phyloP scores from a whole-genome alignment of 2,797 vertebrate species.

The Pangasius larnaudii region DNA sequence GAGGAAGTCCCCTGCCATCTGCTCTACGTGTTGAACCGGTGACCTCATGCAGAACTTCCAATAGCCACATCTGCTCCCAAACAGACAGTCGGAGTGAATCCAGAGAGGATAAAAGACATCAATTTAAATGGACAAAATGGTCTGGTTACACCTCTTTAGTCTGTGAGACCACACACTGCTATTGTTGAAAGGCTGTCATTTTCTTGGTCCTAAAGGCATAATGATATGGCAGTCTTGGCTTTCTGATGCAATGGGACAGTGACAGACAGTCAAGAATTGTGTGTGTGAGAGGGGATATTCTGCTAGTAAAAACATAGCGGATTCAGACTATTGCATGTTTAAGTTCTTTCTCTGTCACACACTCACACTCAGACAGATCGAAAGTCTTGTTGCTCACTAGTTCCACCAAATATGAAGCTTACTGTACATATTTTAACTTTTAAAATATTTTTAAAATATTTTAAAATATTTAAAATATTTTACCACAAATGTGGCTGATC shows the following conservation, averaged over 20 bases:
- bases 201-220: conserved; percentile 31
- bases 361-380: background rate
- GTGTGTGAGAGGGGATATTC: background rate
- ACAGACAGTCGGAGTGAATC: conserved; percentile 35
- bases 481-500: background rate
- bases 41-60: conserved; percentile 61
- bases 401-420: background rate
- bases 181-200: conserved; percentile 36
- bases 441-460: too few species aligned
- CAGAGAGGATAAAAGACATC: conserved; percentile 34
- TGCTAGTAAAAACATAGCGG: background rate
- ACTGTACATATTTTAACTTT: background rate
- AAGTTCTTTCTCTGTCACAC: background rate
- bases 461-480: too few species aligned
- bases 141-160: conserved; percentile 21
- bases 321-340: background rate
- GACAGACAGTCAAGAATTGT: background rate
- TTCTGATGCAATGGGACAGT: conserved; percentile 8
- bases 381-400: background rate
- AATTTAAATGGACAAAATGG: conserved; percentile 15
- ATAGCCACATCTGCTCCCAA: conserved; percentile 60
- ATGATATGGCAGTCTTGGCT: conserved; percentile 39
- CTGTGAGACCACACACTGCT: background rate
- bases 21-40: conserved; percentile 55
- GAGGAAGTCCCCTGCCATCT: conserved; percentile 67